Percentiles rank a stretch among this genome's conserved stretches.
phyloP scores from a whole-genome alignment of 1,140 invertebrate genomes.

The Mesaphorura yosii region DNA sequence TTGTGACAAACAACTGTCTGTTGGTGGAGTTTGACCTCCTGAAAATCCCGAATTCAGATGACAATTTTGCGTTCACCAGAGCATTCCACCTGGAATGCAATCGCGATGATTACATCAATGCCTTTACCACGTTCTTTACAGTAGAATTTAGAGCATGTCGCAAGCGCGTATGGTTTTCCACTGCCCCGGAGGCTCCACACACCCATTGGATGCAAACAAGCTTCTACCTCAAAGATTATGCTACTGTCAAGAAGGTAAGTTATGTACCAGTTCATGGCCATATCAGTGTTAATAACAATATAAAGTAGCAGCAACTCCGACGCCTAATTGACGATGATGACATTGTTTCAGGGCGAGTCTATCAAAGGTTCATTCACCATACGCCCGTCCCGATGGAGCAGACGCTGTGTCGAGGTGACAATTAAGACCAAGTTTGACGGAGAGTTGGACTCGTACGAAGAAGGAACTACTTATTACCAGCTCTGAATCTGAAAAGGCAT shows the following conservation, averaged over 20 bases:
- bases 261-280: background rate
- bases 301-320: too few species aligned
- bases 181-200: constrained; percentile 88
- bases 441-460: constrained; percentile 76
- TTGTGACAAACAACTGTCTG: constrained; percentile 72
- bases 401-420: constrained; percentile 90
- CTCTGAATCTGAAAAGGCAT: constrained; percentile 61
- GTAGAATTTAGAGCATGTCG: constrained; percentile 95
- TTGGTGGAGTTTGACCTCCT: constrained; percentile 95
- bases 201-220: constrained; percentile 99
- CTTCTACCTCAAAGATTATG: constrained; percentile 92
- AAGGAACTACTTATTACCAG: constrained; percentile 91
- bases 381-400: constrained; percentile 90
- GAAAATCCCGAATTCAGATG: constrained; percentile 87
- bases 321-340: background rate
- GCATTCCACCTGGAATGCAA: constrained; percentile 68
- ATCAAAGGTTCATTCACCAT: constrained; percentile 82
- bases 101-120: constrained; percentile 96
- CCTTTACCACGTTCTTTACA: constrained; percentile 93
- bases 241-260: constrained; percentile 72
- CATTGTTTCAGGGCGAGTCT: constrained; percentile 55
- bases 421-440: constrained; percentile 90
- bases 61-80: constrained; percentile 64
- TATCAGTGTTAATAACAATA: background rate
- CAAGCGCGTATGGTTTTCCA: constrained; percentile 93